Evolutionary conservation across 2,797 vertebrate species (phyloP).

Genomic region (Catharus ustulatus): DNA sequence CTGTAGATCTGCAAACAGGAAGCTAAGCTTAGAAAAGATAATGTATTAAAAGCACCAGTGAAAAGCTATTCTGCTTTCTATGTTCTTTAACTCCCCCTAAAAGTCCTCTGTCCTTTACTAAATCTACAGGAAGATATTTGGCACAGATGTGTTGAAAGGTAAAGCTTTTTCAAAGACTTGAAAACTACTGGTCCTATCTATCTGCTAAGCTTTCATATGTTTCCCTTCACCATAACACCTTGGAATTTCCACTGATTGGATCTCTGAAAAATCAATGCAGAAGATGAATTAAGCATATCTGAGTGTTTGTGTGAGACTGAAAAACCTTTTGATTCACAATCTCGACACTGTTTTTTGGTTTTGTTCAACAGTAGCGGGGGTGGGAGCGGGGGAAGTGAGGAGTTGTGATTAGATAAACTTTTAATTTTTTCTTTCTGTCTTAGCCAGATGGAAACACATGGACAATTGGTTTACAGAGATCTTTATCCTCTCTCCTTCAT

Average conservation of each 20-base stretch:
- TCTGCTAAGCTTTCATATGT: conserved; percentile 37
- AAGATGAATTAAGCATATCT: conserved; percentile 40
- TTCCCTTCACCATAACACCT: conserved; percentile 22
- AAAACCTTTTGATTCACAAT: neutral
- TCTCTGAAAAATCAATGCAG: conserved; percentile 40
- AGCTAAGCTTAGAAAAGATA: conserved; percentile 49
- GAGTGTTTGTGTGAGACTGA: neutral
- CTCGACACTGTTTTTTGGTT: neutral
- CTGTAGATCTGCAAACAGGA: conserved; percentile 62
- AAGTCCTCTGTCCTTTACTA: conserved; percentile 42
- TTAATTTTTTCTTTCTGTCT: conserved; percentile 50
- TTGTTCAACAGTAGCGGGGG: neutral
- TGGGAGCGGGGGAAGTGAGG: neutral
- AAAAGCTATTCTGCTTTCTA: conserved; percentile 46
- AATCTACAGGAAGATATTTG: conserved; percentile 27
- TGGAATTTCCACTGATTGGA: conserved; percentile 7
- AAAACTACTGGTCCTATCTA: neutral
- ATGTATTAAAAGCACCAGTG: conserved; percentile 29
- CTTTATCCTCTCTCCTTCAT: conserved; percentile 65
- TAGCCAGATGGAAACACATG: conserved; percentile 58
- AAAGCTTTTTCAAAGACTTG: conserved; percentile 53
- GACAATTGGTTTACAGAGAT: conserved; percentile 64
- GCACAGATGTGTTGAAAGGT: conserved; percentile 31
- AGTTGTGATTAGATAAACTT: conserved; percentile 43
- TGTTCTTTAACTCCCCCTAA: conserved; percentile 27